Evolutionary conservation across 1,140 invertebrate genomes (phyloP), one percentile per base, ranked within the genome.

Genomic region (Cydia pomonella): DNA sequence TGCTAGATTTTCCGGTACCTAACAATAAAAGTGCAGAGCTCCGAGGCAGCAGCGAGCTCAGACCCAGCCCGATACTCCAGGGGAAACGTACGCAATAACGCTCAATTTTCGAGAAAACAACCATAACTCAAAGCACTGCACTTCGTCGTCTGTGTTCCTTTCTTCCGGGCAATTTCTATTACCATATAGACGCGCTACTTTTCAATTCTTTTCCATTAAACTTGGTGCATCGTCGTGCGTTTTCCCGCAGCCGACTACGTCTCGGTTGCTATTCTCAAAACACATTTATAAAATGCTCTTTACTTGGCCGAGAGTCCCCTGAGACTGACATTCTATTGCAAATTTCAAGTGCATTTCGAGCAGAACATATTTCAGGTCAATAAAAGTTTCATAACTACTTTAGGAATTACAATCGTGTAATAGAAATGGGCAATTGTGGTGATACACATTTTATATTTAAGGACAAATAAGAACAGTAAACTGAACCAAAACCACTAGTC

Each of bases 171-270:
- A 92, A 93, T 93, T 93, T 93, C 86, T 91, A 93, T 93, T 93
- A 92, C 90, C 91, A 93, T 93, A 93, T 93, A 93, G 91, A 93
- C 87, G 84, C 85, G 90, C 87, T 93, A 90, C 87, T 93, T 93
- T 93, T 93, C 91, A 93, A 93, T 93, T 93, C 91, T 92, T 92
- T 91, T 93, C 91, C 91, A 93, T 93, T 93, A 93, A 93, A 93
- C 85, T 93, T 91, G 89, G 84, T 88, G 87, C 88, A 91, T 90
- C 84, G 88, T 75, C 80, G 86, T 92, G 88, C 89, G 87, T 91
- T 88, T 59, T 69, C 84, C 83, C 83, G 82, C 82, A 76, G 74
- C 80, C 79, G 84, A 81, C 82, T 84, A 81, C 83, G 85, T 83
- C 85, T 84, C 79, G 79, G 73, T 84, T 79, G 77, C 82, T 87